phyloP scores from a whole-genome alignment of 2,113 vertebrate species.

The Nymphicus hollandicus region DNA sequence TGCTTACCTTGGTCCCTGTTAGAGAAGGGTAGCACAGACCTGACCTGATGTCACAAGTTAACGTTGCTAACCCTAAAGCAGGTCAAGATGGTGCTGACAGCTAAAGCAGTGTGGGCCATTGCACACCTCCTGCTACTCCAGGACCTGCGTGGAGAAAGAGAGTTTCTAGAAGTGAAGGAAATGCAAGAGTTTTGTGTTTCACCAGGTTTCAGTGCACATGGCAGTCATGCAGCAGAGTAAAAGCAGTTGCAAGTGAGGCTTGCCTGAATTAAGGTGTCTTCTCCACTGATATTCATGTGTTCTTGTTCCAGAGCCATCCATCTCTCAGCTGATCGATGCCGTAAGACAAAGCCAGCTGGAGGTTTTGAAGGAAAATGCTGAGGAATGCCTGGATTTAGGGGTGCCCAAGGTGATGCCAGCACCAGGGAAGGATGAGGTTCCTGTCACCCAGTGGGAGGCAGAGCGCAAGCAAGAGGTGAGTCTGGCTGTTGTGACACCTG shows the following conservation, averaged over 20 bases:
- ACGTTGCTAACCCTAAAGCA: neutral
- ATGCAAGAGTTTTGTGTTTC: neutral
- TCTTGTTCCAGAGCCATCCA: constrained; percentile 19
- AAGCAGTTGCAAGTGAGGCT: neutral
- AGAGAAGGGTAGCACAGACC: neutral
- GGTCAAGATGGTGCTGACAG: neutral
- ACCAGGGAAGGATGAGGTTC: neutral
- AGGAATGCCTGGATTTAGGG: constrained; percentile 44
- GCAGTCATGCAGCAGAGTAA: neutral
- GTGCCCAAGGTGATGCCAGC: neutral
- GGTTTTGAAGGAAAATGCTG: constrained; percentile 14
- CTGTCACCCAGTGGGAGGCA: constrained; percentile 23
- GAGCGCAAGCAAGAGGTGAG: constrained; percentile 34
- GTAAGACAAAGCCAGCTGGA: constrained; percentile 49
- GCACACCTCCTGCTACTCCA: neutral
- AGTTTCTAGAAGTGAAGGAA: neutral
- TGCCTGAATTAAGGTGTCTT: neutral
- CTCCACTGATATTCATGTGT: neutral
- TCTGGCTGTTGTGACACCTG: neutral
- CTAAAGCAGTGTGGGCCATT: neutral
- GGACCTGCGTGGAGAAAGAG: neutral
- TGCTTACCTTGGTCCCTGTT: neutral
- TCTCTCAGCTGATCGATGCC: constrained; percentile 49
- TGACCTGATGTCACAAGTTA: neutral
- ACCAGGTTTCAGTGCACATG: neutral